Evolutionary conservation across 2,113 vertebrate genomes (phyloP).

Genomic region (pig (Sus scrofa)): T2T-Sscrofa CM000826.6:58595001-58595500

Average conservation of each 20-base stretch:
- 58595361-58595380: neutral
- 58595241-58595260: neutral
- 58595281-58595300: neutral
- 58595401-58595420: neutral
- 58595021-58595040: neutral
- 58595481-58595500: neutral
- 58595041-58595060: fast-evolving
- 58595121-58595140: neutral
- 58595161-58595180: neutral
- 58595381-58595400: too few species aligned
- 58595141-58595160: fast-evolving
- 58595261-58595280: fast-evolving
- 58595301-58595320: neutral
- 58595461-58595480: neutral
- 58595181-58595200: neutral
- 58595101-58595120: neutral
- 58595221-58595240: neutral
- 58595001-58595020: neutral
- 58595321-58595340: neutral
- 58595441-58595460: neutral
- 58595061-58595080: neutral
- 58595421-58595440: neutral
- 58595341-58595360: neutral
- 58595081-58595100: neutral
- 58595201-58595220: neutral